Base-by-base conservation (phyloP, 2,113 vertebrate species). In the Elanoides forficatus region DNA sequence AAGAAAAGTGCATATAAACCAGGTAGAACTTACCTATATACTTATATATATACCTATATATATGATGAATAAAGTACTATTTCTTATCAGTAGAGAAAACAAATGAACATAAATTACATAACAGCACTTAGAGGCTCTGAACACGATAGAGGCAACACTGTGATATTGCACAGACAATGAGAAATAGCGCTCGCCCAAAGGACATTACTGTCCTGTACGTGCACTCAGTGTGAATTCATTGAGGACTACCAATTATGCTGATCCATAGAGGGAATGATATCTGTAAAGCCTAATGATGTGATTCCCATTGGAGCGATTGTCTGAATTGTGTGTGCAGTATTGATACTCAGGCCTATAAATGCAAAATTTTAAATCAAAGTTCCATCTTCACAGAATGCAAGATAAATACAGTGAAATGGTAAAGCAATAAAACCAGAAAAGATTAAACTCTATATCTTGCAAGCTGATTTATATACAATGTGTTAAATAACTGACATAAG, bases 401-500 rank as follows among this genome's bases (percentile, higher is more conserved):
- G 65, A 59, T 58, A 88, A 88, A 81, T 81, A 79, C 38, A 90
- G 40, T 55, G 80, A 94, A 97, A 97, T 65, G 38, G 50, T 78
- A 93, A 94, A 88, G 70, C 80, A 94, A 87, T 95, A 96, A 95
- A 84, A 20, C 42, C 36, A 56, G 53, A 59, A 92, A 80, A 90
- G 59, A 97, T 94, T 95, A 95, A 95, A 74, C 43, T 93, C 70
- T 88, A 4, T 95, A 73, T 94, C 91, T 91, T 86, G 45, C 50
- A 65, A 88, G 42, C 43, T 92, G 91, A 86, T 97, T 94, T 93
- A 95, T 93, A 70, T 32, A 85, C 5, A 75, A 17, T 34, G 40
- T 85, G 66, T 63, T 97, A 95, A 96, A 87, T 85, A 97, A 94
- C 82, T 76, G 91, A 89, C 92, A 85, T 38, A 93, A 96, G 80